Evolutionary conservation across 2,113 vertebrate species (phyloP).

Genomic region (Sapajus apella): DNA sequence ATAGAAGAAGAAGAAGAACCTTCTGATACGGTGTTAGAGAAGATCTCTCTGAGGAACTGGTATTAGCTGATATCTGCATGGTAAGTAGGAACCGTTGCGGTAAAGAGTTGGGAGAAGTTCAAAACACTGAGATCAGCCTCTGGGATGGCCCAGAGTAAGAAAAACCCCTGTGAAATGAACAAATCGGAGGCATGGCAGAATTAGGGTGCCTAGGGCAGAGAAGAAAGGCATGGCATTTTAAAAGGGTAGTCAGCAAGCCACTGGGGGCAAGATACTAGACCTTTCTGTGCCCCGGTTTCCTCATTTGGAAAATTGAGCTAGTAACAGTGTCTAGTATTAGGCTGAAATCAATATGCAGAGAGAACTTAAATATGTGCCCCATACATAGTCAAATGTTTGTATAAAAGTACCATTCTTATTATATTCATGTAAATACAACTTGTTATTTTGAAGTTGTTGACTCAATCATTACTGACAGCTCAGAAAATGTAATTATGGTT

Average conservation of each 20-base stretch:
- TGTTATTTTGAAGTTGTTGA: constrained; percentile 26
- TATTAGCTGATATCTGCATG: background rate
- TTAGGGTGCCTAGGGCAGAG: background rate
- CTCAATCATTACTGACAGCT: constrained; percentile 4
- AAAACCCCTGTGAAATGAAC: background rate
- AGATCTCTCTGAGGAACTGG: background rate
- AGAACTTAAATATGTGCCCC: background rate
- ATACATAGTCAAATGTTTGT: background rate
- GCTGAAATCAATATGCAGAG: background rate
- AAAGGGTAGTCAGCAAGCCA: background rate
- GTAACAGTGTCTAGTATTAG: background rate
- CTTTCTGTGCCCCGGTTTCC: background rate
- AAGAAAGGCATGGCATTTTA: background rate
- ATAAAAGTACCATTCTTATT: background rate
- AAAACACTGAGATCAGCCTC: background rate
- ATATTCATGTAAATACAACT: background rate
- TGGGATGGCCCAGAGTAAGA: background rate
- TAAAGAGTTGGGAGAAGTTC: background rate
- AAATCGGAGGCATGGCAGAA: background rate
- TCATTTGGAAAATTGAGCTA: background rate
- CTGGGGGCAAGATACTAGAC: background rate
- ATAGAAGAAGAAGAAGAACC: background rate
- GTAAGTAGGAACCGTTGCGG: background rate
- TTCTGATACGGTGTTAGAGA: background rate
- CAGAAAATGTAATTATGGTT: constrained; percentile 9